These are phyloP conservation scores for Podilymbus podiceps DNA, from an alignment of 2,113 vertebrate species.

Conservation along the genomic window DNA sequence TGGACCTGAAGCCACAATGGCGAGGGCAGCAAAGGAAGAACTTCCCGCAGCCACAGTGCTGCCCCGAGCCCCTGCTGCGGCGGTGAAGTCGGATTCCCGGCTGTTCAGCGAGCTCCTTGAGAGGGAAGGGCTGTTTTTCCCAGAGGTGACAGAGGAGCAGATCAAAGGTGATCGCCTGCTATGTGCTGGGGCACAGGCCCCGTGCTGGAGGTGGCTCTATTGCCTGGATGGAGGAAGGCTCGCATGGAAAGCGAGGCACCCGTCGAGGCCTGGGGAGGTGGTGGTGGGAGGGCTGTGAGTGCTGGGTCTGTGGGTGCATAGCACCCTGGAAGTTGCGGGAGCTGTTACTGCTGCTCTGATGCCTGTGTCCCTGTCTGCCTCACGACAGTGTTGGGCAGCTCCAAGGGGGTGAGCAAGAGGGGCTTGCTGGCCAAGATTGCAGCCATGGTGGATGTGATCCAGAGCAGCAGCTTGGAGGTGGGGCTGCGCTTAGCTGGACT, in stretches of 20 bases:
- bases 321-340: neutral
- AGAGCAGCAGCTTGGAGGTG: constrained; percentile 73
- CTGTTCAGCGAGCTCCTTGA: constrained; percentile 78
- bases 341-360: neutral
- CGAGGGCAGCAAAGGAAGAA: constrained; percentile 76
- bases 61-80: neutral
- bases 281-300: neutral
- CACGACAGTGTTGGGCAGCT: constrained; percentile 70
- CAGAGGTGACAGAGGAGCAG: constrained; percentile 78
- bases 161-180: constrained; percentile 71
- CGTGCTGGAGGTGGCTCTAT: neutral
- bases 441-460: constrained; percentile 79
- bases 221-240: neutral
- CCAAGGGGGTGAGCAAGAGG: constrained; percentile 71
- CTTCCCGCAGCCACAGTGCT: neutral
- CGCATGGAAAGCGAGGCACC: fast-evolving
- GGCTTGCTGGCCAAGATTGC: constrained; percentile 74
- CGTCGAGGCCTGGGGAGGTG: too few species aligned
- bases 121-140: constrained; percentile 77
- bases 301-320: neutral
- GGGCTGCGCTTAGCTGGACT: constrained; percentile 78
- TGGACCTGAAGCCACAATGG: neutral
- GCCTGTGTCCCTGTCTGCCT: neutral
- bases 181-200: fast-evolving
- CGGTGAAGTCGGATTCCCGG: constrained; percentile 54